Evolutionary conservation across 2,113 vertebrate genomes (phyloP).

Genomic region (Ginglymostoma cirratum): DNA sequence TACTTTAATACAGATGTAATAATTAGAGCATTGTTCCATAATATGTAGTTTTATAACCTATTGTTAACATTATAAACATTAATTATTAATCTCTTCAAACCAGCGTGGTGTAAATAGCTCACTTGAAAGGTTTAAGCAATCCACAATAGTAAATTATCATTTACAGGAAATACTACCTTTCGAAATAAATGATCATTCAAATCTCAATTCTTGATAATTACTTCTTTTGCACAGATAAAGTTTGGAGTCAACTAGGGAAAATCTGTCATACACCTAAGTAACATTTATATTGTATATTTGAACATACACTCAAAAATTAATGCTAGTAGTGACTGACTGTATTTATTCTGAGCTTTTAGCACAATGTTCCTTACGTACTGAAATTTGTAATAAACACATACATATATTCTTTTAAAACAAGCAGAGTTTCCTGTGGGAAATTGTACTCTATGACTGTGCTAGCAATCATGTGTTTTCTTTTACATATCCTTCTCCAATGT

Average conservation of each 20-base stretch:
- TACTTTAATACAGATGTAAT: not conserved
- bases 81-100: not conserved
- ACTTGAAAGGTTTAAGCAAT: conserved; percentile 18
- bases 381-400: not conserved
- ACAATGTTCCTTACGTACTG: not conserved
- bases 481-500: not conserved
- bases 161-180: not conserved
- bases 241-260: not conserved
- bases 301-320: not conserved
- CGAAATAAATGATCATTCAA: not conserved
- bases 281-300: not conserved
- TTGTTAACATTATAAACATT: conserved; percentile 1
- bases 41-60: not conserved
- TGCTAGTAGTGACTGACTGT: not conserved
- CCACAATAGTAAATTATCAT: conserved; percentile 24
- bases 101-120: not conserved
- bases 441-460: too few species aligned
- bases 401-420: not conserved
- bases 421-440: not conserved
- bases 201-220: not conserved
- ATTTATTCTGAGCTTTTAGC: not conserved
- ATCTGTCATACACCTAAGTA: not conserved
- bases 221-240: not conserved
- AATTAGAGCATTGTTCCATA: not conserved
- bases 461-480: not conserved